Evolutionary conservation across 2,113 vertebrate genomes (phyloP).

Genomic region (Pachyramphus minor): DNA sequence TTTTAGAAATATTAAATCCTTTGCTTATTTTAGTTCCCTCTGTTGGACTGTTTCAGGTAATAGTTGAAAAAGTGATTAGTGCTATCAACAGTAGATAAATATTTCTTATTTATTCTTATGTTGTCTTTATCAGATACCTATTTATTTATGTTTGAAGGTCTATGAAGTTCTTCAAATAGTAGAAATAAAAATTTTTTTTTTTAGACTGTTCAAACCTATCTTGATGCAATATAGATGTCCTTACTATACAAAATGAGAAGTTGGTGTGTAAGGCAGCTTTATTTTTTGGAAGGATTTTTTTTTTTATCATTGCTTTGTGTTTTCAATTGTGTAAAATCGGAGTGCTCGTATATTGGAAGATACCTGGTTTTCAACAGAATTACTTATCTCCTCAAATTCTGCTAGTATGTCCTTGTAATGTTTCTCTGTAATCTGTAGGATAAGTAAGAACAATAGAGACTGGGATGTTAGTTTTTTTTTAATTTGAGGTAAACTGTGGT

Average conservation of each 20-base stretch:
- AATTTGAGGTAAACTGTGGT: neutral
- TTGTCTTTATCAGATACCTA: neutral
- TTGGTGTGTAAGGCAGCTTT: neutral
- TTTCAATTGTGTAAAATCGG: neutral
- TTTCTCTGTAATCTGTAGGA: neutral
- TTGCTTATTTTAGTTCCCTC: neutral
- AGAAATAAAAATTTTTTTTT: neutral
- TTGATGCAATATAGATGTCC: neutral
- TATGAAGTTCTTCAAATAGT: neutral
- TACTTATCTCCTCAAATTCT: neutral
- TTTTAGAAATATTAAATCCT: neutral
- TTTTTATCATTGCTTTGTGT: neutral
- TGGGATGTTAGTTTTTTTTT: neutral
- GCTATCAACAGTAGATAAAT: neutral
- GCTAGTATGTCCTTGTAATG: neutral
- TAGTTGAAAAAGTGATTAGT: neutral
- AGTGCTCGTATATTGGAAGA: neutral
- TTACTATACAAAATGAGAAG: neutral
- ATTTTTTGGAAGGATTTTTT: neutral
- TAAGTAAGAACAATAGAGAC: neutral
- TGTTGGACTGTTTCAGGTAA: neutral
- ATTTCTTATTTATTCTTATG: neutral
- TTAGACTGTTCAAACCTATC: neutral
- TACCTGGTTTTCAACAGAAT: neutral
- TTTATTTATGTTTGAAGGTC: neutral